Conservation (phyloP, 1,140 invertebrate species). For the Babylonia areolata region DNA sequence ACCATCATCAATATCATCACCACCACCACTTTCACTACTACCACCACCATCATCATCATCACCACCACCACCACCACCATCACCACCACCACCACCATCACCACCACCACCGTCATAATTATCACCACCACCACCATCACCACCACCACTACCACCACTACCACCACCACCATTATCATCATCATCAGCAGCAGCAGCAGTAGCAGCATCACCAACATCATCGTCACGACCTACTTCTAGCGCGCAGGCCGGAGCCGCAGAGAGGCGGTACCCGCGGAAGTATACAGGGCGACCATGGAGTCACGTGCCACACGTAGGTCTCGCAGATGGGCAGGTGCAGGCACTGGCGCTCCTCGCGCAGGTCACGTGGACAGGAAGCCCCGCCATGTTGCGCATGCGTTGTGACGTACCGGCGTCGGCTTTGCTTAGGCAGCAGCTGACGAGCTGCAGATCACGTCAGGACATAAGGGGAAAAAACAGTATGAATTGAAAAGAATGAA, state of each 20-base stretch:
- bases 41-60: too few species aligned
- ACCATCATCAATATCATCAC: too few species aligned
- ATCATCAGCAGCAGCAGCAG: too few species aligned
- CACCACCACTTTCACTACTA: too few species aligned
- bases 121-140: too few species aligned
- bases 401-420: conserved; percentile 74
- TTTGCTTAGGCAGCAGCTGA: conserved; percentile 71
- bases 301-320: conserved; percentile 77
- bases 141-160: too few species aligned
- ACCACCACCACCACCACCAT: too few species aligned
- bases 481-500: neutral
- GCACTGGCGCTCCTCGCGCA: conserved; percentile 76
- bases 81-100: too few species aligned
- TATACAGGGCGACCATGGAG: conserved; percentile 80
- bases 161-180: too few species aligned
- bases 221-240: conserved; percentile 81
- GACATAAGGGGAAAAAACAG: too few species aligned
- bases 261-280: conserved; percentile 77
- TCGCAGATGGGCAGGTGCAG: conserved; percentile 70
- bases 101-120: too few species aligned
- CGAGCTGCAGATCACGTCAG: conserved; percentile 48
- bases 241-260: conserved; percentile 81
- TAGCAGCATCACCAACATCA: too few species aligned
- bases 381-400: conserved; percentile 72
- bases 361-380: conserved; percentile 71